Base-by-base conservation (phyloP, 2,113 vertebrate genomes). In the Tragelaphus imberbis region DNA sequence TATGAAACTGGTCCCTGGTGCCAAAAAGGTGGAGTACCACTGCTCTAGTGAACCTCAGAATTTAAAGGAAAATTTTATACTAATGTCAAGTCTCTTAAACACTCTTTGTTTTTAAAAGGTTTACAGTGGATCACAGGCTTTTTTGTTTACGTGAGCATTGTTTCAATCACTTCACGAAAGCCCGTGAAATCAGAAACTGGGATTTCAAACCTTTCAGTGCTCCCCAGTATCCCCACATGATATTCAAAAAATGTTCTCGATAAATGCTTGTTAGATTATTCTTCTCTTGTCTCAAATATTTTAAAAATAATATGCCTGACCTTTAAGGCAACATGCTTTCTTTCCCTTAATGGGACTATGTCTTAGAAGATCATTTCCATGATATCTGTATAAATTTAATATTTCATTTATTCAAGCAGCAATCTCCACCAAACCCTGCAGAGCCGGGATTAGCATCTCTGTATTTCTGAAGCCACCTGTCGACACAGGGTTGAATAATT, bases 281-380 rank as follows among this genome's bases (percentile, higher is more conserved):
- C 84, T 75, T 59, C 91, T 91, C 96, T 68, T 79, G 84, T 79
- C 90, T 75, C 47, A 16, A 75, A 56, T 88, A 84, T 68, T 95
- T 96, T 85, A 15, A 82, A 94, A 81, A 68, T 25, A 85, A 44
- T 61, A 47, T 6, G 28, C 28, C 89, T 97, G 97, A 96, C 88
- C 96, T 97, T 90, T 84, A 68, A 44, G 8, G 59, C 23, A 40
- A 65, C 88, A 49, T 16, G 55, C 90, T 93, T 81, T 77, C 51
- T 92, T 59, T 90, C 59, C 58, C 23, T 80, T 91, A 84, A 95
- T 82, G 59, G 53, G 87, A 40, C 84, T 87, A 36, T 88, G 84
- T 87, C 86, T 92, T 63, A 84, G 53, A 92, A 87, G 80, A 36
- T 30, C 55, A 65, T 90, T 80, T 90, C 87, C 75, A 47, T 53